Percentiles rank a stretch among this genome's conserved stretches.
phyloP scores from a whole-genome alignment of 2,797 vertebrate species.

The Ceyx erithaca region DNA sequence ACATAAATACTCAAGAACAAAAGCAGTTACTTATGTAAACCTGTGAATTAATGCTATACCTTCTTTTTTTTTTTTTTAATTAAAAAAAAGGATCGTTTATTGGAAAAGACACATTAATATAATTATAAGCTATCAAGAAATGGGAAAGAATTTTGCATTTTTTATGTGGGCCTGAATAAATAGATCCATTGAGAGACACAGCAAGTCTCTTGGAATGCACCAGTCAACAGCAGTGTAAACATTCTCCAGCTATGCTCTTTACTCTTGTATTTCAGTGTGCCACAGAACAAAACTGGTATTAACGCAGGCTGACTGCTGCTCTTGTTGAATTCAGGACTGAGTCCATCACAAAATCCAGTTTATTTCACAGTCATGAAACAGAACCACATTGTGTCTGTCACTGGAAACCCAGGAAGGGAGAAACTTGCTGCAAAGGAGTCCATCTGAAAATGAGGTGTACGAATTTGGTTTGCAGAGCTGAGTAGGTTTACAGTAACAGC shows the following conservation, averaged over 20 bases:
- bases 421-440: background rate
- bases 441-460: background rate
- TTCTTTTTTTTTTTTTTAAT: background rate
- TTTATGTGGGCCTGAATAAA: background rate
- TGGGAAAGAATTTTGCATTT: background rate
- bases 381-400: background rate
- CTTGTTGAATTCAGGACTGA: background rate
- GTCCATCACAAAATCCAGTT: background rate
- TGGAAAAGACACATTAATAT: background rate
- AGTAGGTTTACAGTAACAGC: background rate
- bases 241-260: background rate
- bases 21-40: background rate
- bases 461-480: background rate
- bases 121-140: background rate
- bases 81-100: background rate
- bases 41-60: background rate
- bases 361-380: background rate
- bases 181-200: constrained; percentile 3
- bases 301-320: background rate
- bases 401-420: background rate
- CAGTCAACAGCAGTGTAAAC: constrained; percentile 25
- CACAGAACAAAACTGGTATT: background rate
- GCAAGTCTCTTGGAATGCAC: background rate
- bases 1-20: background rate
- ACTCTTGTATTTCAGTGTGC: background rate